Evolutionary conservation across 2,113 vertebrate genomes (phyloP), one percentile per base, ranked within the genome.

Genomic region (Parotia lawesii): DNA sequence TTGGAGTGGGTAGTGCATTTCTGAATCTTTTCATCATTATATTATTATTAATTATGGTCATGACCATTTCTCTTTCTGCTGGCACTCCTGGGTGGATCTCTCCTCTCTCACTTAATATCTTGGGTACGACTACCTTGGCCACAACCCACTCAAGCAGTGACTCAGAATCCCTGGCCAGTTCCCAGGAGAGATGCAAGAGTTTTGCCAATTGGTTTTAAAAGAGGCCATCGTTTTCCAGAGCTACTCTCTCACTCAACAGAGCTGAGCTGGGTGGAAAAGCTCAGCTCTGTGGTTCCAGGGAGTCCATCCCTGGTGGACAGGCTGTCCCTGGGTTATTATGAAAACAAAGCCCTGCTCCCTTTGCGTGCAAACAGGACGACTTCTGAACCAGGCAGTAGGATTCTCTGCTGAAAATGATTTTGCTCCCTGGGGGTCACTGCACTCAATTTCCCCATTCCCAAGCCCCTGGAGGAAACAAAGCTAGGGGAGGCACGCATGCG

Each of bases 121-220:
- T 93, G 92, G 84, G 94, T 95, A 91, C 88, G 64, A 90, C 85
- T 92, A 96, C 87, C 85, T 96, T 96, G 96, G 89, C 91, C 40
- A 42, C 81, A 94, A 85, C 67, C 57, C 89, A 65, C 75, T 86
- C 67, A 79, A 96, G 91, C 80, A 76, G 77, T 97, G 96, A 97
- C 95, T 97, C 96, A 97, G 87, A 93, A 91, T 93, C 91, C 85
- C 85, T 97, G 97, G 96, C 93, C 92, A 0, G 4, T 53, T 94
- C 91, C 93, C 96, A 96, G 94, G 85, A 96, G 82, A 88, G 94
- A 79, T 89, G 89, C 87, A 91, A 77, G 61, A 93, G 73, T 90
- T 96, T 94, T 96, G 92, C 95, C 94, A 96, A 79, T 84, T 15
- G 6, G 48, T 93, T 95, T 95, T 85, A 91, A 94, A 94, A 95